phyloP scores from a whole-genome alignment of 1,140 invertebrate species.

The Brachionus koreanus region DNA sequence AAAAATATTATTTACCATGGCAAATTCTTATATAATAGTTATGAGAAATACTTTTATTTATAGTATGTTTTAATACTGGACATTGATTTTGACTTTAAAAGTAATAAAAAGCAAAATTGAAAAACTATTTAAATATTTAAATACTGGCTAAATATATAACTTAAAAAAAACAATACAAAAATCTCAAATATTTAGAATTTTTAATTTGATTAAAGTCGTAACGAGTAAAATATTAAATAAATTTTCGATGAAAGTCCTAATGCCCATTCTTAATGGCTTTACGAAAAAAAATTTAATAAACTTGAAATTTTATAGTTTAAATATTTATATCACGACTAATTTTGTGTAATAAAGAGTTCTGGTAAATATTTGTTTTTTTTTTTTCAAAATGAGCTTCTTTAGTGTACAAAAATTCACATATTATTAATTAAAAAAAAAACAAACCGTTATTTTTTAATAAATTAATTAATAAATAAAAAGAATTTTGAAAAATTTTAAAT shows the following conservation, averaged over 20 bases:
- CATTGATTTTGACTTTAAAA: background rate
- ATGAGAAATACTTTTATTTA: background rate
- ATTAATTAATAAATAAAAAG: too few species aligned
- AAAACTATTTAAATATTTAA: background rate
- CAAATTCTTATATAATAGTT: background rate
- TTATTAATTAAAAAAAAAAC: background rate
- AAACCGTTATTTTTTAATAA: too few species aligned
- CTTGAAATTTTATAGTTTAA: background rate
- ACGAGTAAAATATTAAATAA: background rate
- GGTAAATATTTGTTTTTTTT: background rate
- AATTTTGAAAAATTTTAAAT: too few species aligned
- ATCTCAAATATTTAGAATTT: slow-evolving; percentile 1
- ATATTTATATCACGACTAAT: background rate
- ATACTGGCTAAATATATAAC: background rate
- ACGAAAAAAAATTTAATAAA: background rate
- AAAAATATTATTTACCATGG: background rate
- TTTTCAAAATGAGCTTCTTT: background rate
- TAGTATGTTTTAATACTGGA: background rate
- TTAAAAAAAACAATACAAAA: background rate
- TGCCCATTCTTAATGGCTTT: background rate
- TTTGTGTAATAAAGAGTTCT: background rate
- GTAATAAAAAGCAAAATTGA: background rate
- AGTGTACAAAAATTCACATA: background rate
- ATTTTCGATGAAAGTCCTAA: background rate
- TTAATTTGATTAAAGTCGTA: background rate